phyloP scores from a whole-genome alignment of 2,797 vertebrate species.

The Peromyscus melanophrys region DNA sequence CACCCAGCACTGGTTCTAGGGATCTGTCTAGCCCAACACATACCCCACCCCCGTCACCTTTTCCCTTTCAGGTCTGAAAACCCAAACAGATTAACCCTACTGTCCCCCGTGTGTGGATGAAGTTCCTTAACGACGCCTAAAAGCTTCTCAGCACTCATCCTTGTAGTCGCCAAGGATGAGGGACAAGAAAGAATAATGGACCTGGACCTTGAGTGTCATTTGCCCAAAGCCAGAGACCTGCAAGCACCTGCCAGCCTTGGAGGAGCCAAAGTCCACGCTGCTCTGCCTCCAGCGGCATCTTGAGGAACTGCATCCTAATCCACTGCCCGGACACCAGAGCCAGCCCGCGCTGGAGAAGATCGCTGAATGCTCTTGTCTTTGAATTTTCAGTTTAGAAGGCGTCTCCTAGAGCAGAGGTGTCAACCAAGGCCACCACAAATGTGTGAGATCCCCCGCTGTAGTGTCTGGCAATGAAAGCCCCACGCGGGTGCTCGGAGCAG shows the following conservation, averaged over 20 bases:
- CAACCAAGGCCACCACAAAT: neutral
- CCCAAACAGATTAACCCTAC: neutral
- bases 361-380: accelerated
- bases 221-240: neutral
- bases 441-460: neutral
- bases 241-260: neutral
- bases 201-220: neutral
- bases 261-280: neutral
- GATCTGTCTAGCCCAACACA: neutral
- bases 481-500: neutral
- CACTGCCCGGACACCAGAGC: neutral
- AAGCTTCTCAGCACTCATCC: neutral
- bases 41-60: too few relatives aligned
- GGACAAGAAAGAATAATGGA: neutral
- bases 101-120: neutral
- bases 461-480: neutral
- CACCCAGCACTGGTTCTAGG: neutral
- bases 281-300: neutral
- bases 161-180: neutral
- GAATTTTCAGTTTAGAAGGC: neutral
- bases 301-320: neutral
- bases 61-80: neutral
- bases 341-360: neutral
- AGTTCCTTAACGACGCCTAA: neutral
- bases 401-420: neutral